Percentiles rank a stretch among this genome's conserved stretches.
phyloP scores from a whole-genome alignment of 2,797 vertebrate genomes.

The Heterohyrax brucei region DNA sequence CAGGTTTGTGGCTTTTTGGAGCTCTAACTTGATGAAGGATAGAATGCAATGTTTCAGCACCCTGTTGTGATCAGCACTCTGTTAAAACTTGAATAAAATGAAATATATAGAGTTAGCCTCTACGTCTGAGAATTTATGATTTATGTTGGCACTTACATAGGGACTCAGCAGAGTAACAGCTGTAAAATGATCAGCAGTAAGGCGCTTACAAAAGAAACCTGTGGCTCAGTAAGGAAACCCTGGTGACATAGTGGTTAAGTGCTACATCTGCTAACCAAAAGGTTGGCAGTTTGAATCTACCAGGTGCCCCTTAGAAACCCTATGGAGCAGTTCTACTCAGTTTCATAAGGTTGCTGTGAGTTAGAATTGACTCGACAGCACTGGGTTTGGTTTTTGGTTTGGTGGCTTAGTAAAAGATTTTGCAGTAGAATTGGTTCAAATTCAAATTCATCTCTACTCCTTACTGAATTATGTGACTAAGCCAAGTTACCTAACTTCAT shows the following conservation, averaged over 20 bases:
- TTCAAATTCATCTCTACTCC: background rate
- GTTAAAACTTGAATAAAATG: conserved; percentile 73
- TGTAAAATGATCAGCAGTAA: conserved; percentile 56
- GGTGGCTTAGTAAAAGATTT: background rate
- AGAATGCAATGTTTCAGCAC: conserved; percentile 44
- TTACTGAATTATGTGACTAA: background rate
- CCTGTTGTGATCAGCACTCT: conserved; percentile 12
- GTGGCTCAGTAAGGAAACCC: too few relatives aligned
- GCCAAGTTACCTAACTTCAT: background rate
- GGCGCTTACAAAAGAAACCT: conserved; percentile 24
- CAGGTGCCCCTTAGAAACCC: too few relatives aligned
- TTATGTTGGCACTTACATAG: conserved; percentile 64
- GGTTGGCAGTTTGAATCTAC: too few relatives aligned
- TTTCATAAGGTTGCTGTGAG: too few relatives aligned
- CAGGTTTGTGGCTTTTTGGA: conserved; percentile 46
- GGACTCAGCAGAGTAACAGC: conserved; percentile 49
- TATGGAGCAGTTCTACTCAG: too few relatives aligned
- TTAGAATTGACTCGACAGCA: too few relatives aligned
- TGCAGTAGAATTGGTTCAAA: background rate
- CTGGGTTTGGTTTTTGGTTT: too few relatives aligned
- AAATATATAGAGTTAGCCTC: conserved; percentile 51
- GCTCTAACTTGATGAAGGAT: conserved; percentile 37
- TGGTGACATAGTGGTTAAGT: too few relatives aligned
- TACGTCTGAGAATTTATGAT: conserved; percentile 69
- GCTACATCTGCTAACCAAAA: too few relatives aligned